Evolutionary conservation across 2,888 invertebrate genomes (phyloP), one percentile per base, ranked within the genome.

Genomic region (Scotopteryx bipunctaria): DNA sequence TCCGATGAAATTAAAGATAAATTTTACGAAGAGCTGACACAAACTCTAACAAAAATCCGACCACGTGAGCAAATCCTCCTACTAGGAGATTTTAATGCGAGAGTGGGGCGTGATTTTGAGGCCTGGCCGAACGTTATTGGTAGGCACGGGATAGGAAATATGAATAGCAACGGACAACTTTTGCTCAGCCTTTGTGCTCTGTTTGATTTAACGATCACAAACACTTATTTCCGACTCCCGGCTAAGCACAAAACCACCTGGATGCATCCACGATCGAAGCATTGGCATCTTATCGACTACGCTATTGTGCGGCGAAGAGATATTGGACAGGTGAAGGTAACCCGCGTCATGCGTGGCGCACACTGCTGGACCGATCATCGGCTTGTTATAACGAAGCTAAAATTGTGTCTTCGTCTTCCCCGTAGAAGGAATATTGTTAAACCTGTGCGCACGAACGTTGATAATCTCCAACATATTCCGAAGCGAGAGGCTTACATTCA

Each of bases 71-170:
- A 46, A 1, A 32, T 52, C 0, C 8, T 53, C 0, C 5, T 56
- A n/a, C 15, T 56, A 6, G 51, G 51, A 21, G 21, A 21, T 5
- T 21, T 21, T 21, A 21, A 21, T 21, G 21, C 21, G 21, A 21
- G 21, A 5, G 16, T 16, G 3, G 43, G 43, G 3, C 43, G 46
- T 8, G 52, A 59, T 31, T 52, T 5, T 37, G 54, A 52, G 8
- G 54, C 54, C 1, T 62, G 61, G 61, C 57, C 57, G 11, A 5
- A 19, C 5, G 60, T 64, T 0, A 11, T 69, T 19, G 66, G 66
- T 0, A 54, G 59, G 36, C 67, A 71, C 31, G 66, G 66, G 1
- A 43, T 66, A 3, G 67, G 65, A 2, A 64, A 57, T 5, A 64
- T 62, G 59, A 70, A 67, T 23, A 61, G 55, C 31, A 67, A 63